A percentile compares a stretch with the other conserved stretches of the same genome.
Conservation (phyloP, 1,140 invertebrate genomes). For the Neotoxoptera formosana region DNA sequence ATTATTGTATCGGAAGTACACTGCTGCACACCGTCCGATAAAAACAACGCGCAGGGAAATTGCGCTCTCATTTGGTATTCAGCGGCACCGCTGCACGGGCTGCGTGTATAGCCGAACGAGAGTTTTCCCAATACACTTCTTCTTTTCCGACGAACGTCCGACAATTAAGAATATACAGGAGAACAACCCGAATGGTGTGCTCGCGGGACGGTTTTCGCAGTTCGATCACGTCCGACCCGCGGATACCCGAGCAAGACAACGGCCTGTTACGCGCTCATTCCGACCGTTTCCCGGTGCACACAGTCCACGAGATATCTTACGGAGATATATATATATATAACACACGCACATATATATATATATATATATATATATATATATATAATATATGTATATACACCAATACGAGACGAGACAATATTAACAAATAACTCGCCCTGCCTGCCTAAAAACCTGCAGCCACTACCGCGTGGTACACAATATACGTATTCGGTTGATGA, state of each 20-base stretch:
- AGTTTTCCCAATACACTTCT: constrained; percentile 9
- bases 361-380: not conserved
- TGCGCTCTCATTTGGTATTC: constrained; percentile 23
- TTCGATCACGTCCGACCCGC: not conserved
- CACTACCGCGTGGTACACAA: too few relatives aligned
- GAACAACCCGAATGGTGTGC: constrained; percentile 3
- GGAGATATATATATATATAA: not conserved
- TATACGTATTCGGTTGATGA: not conserved
- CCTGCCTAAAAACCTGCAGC: not conserved
- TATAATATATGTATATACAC: not conserved
- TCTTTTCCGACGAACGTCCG: not conserved
- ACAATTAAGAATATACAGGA: constrained; percentile 36
- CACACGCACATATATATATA: too few relatives aligned
- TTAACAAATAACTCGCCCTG: not conserved
- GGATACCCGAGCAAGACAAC: not conserved
- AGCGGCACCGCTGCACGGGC: not conserved
- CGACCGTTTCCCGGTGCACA: not conserved
- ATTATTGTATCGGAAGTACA: not conserved
- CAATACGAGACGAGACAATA: not conserved
- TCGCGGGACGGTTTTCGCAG: not conserved
- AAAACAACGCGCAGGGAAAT: not conserved
- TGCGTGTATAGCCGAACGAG: not conserved
- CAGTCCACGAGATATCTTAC: not conserved
- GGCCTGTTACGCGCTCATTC: not conserved
- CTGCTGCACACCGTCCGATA: not conserved